Conservation (phyloP, 2,888 invertebrate genomes). For the Synergus umbraculus region DNA sequence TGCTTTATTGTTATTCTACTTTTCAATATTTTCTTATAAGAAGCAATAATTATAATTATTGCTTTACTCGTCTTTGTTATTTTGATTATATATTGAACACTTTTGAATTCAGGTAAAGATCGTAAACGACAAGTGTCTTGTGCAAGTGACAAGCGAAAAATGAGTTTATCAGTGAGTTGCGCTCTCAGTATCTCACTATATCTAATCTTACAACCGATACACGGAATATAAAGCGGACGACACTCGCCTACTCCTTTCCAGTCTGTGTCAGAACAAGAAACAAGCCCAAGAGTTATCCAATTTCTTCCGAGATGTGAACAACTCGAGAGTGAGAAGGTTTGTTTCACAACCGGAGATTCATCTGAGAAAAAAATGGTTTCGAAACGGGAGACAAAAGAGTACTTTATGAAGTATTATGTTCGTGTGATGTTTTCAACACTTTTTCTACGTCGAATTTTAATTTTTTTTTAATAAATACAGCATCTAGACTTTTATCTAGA, state of each 20-base stretch:
- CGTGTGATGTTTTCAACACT: not conserved
- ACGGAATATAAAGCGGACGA: conserved; percentile 20
- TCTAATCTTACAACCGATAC: conserved; percentile 35
- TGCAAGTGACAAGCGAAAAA: conserved; percentile 5
- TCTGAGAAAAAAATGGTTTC: conserved; percentile 30
- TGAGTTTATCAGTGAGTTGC: conserved; percentile 22
- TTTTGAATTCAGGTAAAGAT: not conserved
- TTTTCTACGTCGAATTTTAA: not conserved
- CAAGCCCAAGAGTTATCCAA: conserved; percentile 10
- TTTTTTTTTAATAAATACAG: no score
- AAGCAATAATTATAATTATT: no score
- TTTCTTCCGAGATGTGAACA: conserved; percentile 22
- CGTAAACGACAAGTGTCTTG: not conserved
- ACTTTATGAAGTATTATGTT: conserved; percentile 27
- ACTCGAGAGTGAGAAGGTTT: conserved; percentile 8
- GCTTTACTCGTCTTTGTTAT: not conserved
- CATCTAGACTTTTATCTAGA: no score
- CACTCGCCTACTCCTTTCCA: conserved; percentile 28
- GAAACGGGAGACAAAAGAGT: conserved; percentile 36
- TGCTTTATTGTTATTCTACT: no score
- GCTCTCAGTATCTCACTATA: conserved; percentile 2
- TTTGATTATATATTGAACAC: not conserved
- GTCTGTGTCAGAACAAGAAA: conserved; percentile 9
- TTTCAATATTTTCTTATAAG: no score
- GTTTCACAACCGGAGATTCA: conserved; percentile 20